Evolutionary conservation across 2,113 vertebrate species (phyloP), one percentile per base, ranked within the genome.

Genomic region (Passer domesticus): DNA sequence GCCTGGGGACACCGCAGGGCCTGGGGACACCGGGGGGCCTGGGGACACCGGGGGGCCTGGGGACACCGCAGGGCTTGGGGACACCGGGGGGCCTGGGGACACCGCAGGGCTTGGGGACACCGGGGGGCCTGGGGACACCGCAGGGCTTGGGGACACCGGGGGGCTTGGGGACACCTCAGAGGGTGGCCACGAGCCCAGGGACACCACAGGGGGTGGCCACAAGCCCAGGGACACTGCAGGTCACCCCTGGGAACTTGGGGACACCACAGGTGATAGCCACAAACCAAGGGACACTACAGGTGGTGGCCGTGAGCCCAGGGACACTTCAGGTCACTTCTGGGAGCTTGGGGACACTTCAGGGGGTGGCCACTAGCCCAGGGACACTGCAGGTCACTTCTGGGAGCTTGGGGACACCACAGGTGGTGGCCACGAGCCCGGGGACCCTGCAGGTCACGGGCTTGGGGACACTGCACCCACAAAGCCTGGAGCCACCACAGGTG

Each of bases 231-330:
- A 41, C 2, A 1, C 7, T 3, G 1, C 87, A 46, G 43, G 46
- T 37, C 11, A 35, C 35, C 17, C 4, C 63, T 35, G 43, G 18
- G 31, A 35, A 1, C 4, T 1, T n/a, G 10, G 63, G 44, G 49
- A 39, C 7, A 24, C 30, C 11, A 20, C 53, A 55, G 17, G 27
- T 15, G 30, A 30, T 55, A 30, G 4, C 47, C 16, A 5, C 1
- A 0, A 72, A 31, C 24, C 21, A 17, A 1, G 70, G 41, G 64
- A 44, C 3, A 1, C 7, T 1, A 0, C 89, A 46, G 46, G 33
- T 23, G 31, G 33, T 44, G 43, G 25, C 27, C 7, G 2, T 0
- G 1, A 63, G 35, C 31, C 21, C 7, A 0, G 69, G 44, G 44
- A 15, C 7, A 3, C n/a, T 33, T 12, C 77, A 52, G 30, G n/a